Conservation (phyloP, 2,797 vertebrate genomes). For the Danionella dracula region DNA sequence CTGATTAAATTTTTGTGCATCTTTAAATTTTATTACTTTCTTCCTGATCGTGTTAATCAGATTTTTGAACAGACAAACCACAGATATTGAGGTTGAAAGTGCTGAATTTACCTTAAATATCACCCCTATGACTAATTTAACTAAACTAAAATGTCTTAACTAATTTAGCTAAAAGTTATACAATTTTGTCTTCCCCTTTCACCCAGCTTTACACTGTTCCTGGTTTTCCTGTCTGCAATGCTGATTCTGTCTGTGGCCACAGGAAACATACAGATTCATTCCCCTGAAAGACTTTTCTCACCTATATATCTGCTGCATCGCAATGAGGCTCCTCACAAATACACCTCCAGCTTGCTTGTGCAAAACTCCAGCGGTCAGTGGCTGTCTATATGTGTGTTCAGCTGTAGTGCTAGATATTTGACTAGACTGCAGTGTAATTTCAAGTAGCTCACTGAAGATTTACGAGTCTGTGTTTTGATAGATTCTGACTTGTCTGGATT, state of each 20-base stretch:
- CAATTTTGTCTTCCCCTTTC: not conserved
- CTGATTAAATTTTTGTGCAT: too few species aligned
- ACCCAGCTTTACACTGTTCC: conserved; percentile 71
- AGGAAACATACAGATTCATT: conserved; percentile 59
- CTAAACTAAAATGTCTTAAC: too few species aligned
- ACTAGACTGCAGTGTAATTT: not conserved
- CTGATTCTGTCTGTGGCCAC: conserved; percentile 68
- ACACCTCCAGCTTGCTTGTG: conserved; percentile 75
- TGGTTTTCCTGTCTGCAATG: conserved; percentile 66
- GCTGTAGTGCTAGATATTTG: not conserved
- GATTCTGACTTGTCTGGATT: conserved; percentile 73
- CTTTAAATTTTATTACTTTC: too few species aligned
- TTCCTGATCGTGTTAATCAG: too few species aligned
- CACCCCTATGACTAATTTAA: too few species aligned
- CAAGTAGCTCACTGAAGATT: not conserved
- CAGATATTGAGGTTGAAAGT: too few species aligned
- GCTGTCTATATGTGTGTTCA: not conserved
- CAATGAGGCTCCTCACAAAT: conserved; percentile 56
- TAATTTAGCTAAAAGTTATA: too few species aligned
- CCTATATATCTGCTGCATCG: conserved; percentile 70
- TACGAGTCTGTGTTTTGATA: not conserved
- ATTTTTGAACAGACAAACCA: too few species aligned
- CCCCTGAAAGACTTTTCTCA: conserved; percentile 66
- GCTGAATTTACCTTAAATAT: too few species aligned
- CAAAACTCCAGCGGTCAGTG: conserved; percentile 79